Evolutionary conservation across 92 coral and sea anemone species (phyloP), one percentile per base, ranked within the genome.

Genomic region (Micromussa lordhowensis): DNA sequence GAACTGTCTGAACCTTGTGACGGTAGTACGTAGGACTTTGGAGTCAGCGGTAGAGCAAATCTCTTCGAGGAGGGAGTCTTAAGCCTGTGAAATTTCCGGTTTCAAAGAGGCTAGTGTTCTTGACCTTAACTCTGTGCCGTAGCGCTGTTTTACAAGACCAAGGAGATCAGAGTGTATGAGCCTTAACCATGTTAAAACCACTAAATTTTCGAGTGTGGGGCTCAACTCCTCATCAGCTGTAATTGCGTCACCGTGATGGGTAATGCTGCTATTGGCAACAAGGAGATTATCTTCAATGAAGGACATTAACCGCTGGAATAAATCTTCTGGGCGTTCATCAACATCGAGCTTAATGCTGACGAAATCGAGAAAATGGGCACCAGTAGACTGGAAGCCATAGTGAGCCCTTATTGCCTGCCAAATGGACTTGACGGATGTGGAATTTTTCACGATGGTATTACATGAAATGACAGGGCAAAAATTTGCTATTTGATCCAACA

Each of bases 171-270:
- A n/a, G n/a, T n/a, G n/a, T n/a, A n/a, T n/a, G n/a, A n/a, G n/a
- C n/a, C n/a, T n/a, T n/a, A n/a, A n/a, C n/a, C n/a, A n/a, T n/a
- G n/a, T n/a, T n/a, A n/a, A n/a, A n/a, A 85, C 83, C 24, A 85
- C 68, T 17, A 85, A 28, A 31, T 85, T 75, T 53, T 85, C 88
- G 40, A 85, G 73, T 0, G 89, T 77, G 75, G 89, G 89, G 66
- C 61, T 30, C n/a, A 86, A 75, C 30, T 86, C 75, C 35, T 86
- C 84, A 38, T 85, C 83, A 75, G 13, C 35, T 18, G 83, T 14
- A 49, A 85, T 64, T 13, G 11, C 10, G 34, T 48, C 77, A 36
- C 66, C 64, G 63, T 77, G 89, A 61, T 86, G 89, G 38, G 82
- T 34, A 32, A 85, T 57, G 73, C 1, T 8, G 32, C 84, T 7